These are phyloP conservation scores for Drosophila rufa DNA, from an alignment of 1,140 invertebrate species.

Conservation along the genomic window DNA sequence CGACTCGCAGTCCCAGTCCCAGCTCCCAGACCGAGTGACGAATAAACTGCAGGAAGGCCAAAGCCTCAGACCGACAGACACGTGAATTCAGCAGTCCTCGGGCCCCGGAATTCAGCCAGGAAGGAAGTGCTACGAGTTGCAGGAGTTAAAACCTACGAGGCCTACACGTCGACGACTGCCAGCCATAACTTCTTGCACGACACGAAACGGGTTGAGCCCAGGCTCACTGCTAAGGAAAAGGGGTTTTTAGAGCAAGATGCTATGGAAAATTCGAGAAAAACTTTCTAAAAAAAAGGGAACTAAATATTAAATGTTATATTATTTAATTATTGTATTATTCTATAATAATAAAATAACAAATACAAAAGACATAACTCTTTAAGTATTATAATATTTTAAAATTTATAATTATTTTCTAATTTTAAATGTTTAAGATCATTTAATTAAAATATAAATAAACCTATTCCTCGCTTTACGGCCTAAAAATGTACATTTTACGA, in stretches of 20 bases:
- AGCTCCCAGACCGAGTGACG: constrained; percentile 22
- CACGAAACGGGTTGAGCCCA: constrained; percentile 57
- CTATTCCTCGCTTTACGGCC: too few relatives aligned
- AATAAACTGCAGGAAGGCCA: constrained; percentile 27
- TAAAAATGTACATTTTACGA: too few relatives aligned
- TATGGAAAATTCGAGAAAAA: too few relatives aligned
- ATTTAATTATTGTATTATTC: too few relatives aligned
- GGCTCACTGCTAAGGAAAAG: background rate
- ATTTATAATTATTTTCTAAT: too few relatives aligned
- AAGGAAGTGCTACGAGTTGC: constrained; percentile 69
- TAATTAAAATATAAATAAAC: too few relatives aligned
- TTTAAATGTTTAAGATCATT: too few relatives aligned
- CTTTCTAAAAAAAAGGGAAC: background rate
- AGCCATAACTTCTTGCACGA: constrained; percentile 66
- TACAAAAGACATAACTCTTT: too few relatives aligned
- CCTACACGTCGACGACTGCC: constrained; percentile 29
- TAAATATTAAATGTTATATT: background rate
- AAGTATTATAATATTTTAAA: too few relatives aligned
- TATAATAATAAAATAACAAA: too few relatives aligned
- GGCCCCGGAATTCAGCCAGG: constrained; percentile 43
- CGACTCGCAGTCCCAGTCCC: constrained; percentile 30
- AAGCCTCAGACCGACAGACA: constrained; percentile 1
- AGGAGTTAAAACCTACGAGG: constrained; percentile 49
- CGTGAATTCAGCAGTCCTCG: constrained; percentile 21
- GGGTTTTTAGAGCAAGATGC: background rate